Evolutionary conservation across 2,888 invertebrate species (phyloP), one percentile per base, ranked within the genome.

Genomic region (Cryptus armator): DNA sequence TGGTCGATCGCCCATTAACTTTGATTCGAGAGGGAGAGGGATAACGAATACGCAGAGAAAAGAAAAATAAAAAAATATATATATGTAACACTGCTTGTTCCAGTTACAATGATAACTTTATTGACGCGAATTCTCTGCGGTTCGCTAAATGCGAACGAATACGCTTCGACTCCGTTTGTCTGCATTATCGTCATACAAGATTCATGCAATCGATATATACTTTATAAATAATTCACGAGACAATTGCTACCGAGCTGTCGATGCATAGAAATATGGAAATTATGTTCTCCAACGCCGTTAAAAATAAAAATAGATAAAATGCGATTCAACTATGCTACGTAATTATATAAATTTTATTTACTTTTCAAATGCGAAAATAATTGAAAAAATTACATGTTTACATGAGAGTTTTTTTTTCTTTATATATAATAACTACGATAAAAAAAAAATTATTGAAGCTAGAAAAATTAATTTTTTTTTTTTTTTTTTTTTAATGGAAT

Each of bases 1-100:
- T 86, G 82, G 84, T 86, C 86, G 84, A 86, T 86, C 68, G 74
- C 72, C 84, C 48, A 70, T 84, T 80, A 75, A 81, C 84, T 19
- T 24, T 66, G 48, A 72, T 72, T 64, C 62, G 71, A 70, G 48
- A 74, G 68, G 64, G 53, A 81, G 72, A 62, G 19, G 19, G 68
- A 78, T 46, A 37, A 48, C 62, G 37, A 53, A 70, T 53, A 59
- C 37, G 14, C 14, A 68, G 44, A 71, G 19, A 19, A 14, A 72
- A 66, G 48, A 43, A 44, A 72, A 62, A 53, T 0, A 37, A 4
- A 37, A 1, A 37, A 4, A 37, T 7, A 1, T 37, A 9, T 37
- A 37, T 37, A 76, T 12, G 9, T 32, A 68, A 70, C 44, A 43
- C 29, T 46, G 56, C 43, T 76, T 64, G 70, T 68, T 70, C 53